Evolutionary conservation across 2,888 invertebrate species (phyloP), one percentile per base, ranked within the genome.

Genomic region (Epirrhoe alternata): DNA sequence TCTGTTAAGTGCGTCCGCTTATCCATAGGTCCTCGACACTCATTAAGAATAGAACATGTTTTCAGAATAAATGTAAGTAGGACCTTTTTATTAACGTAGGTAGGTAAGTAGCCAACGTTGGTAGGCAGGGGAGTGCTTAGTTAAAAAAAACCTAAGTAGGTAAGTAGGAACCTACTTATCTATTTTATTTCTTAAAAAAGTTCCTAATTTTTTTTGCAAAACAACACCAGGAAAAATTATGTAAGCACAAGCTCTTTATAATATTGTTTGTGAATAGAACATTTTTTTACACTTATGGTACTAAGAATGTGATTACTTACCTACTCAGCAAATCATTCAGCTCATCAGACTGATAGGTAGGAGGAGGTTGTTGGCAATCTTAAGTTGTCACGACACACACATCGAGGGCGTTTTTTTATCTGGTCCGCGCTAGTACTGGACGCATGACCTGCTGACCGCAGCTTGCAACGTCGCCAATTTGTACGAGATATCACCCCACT

Each of bases 401-500:
- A 75, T 70, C 66, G 74, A 74, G 38, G 78, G 77, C 71, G 78
- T 73, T 77, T 83, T 84, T 86, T 84, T 86, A 85, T 87, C 84
- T 73, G 70, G 52, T 35, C 50, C 24, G 69, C 72, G 64, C 70
- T 69, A 73, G 60, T 64, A 61, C 64, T 66, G 75, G 77, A 71
- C 79, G 76, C 72, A 69, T 84, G 86, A 85, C 85, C 85, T 75
- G 74, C 64, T 83, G 86, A 86, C 87, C 84, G 80, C 76, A 72
- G 80, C 77, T 80, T 81, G 85, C 85, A 83, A 74, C 80, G 81
- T 84, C 81, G 84, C 84, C 81, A 84, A 87, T 85, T 85, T 84
- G 85, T 86, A 79, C 70, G 74, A 78, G 84, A 83, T 85, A 86
- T 79, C 78, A 74, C 70, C 75, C 71, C 71, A 69, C 57, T 67